Percentiles rank a stretch among this genome's conserved stretches.
Evolutionary conservation across 2,797 vertebrate genomes (phyloP).

Genomic region (Hydrolagus colliei): DNA sequence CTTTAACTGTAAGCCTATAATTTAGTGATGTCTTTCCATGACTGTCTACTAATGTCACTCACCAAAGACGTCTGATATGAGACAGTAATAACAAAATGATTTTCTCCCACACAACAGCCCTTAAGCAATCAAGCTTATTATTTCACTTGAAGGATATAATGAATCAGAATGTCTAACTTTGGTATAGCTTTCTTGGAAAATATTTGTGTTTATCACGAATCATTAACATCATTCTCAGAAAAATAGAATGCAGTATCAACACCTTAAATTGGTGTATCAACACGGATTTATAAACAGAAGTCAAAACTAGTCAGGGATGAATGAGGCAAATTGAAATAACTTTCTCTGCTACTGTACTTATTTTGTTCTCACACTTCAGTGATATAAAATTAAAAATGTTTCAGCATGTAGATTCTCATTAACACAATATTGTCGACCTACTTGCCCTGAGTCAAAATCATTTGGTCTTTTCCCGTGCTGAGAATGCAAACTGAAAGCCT

Average conservation of each 20-base stretch:
- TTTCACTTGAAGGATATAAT: slow-evolving; percentile 3
- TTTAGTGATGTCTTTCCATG: background rate
- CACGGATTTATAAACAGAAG: background rate
- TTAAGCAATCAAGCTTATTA: background rate
- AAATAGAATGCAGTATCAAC: background rate
- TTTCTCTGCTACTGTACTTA: background rate
- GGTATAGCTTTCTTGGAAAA: background rate
- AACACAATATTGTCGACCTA: background rate
- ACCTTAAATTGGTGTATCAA: background rate
- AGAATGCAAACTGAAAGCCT: background rate
- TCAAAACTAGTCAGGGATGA: background rate
- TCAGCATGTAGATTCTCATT: background rate
- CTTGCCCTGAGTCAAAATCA: background rate
- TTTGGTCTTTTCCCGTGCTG: background rate
- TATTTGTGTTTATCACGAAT: background rate
- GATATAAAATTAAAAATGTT: background rate
- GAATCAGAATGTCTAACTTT: too few relatives aligned
- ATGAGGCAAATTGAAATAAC: background rate
- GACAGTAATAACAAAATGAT: background rate
- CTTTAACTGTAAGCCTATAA: background rate
- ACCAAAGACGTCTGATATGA: slow-evolving; percentile 11
- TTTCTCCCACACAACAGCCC: background rate
- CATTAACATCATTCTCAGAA: background rate
- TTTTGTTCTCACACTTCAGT: background rate
- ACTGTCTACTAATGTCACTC: background rate